A percentile compares a stretch with the other conserved stretches of the same genome.
Conservation (phyloP, 1,140 invertebrate genomes). For the Thrips palmi region DNA sequence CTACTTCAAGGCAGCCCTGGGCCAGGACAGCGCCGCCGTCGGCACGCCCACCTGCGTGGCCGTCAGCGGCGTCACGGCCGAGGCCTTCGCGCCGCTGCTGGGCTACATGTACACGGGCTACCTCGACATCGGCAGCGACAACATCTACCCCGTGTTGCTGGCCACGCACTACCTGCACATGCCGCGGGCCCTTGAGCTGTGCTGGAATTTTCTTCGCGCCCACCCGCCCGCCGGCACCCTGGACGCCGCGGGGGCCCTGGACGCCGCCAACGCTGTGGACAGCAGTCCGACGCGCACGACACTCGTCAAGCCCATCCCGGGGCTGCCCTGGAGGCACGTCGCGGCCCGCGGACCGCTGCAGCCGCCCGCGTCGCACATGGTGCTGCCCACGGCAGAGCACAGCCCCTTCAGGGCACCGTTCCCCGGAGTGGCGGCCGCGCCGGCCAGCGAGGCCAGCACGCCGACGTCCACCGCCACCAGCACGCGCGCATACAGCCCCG, state of each 20-base stretch:
- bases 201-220: constrained; percentile 27
- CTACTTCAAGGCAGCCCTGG: constrained; percentile 37
- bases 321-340: constrained; percentile 23
- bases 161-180: constrained; percentile 57
- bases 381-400: constrained; percentile 15
- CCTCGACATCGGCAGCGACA: constrained; percentile 44
- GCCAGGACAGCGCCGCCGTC: constrained; percentile 20
- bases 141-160: constrained; percentile 51
- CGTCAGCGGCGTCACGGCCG: constrained; percentile 37
- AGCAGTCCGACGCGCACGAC: too few relatives aligned
- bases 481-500: constrained; percentile 11
- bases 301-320: constrained; percentile 27
- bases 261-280: constrained; percentile 1
- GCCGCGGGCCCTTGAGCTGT: constrained; percentile 50
- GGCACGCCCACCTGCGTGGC: too few relatives aligned
- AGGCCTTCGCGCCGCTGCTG: constrained; percentile 49
- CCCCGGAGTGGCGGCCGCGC: constrained; percentile 1
- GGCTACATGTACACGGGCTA: constrained; percentile 62
- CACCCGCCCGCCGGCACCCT: neutral
- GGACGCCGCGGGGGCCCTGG: constrained; percentile 4
- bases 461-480: constrained; percentile 10
- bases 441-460: constrained; percentile 2
- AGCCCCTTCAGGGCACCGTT: constrained; percentile 13
- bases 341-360: constrained; percentile 20
- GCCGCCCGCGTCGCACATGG: constrained; percentile 18